Percentiles rank a stretch among this genome's conserved stretches.
Evolutionary conservation across 2,113 vertebrate genomes (phyloP).

Genomic region (Poicephalus meyeri): DNA sequence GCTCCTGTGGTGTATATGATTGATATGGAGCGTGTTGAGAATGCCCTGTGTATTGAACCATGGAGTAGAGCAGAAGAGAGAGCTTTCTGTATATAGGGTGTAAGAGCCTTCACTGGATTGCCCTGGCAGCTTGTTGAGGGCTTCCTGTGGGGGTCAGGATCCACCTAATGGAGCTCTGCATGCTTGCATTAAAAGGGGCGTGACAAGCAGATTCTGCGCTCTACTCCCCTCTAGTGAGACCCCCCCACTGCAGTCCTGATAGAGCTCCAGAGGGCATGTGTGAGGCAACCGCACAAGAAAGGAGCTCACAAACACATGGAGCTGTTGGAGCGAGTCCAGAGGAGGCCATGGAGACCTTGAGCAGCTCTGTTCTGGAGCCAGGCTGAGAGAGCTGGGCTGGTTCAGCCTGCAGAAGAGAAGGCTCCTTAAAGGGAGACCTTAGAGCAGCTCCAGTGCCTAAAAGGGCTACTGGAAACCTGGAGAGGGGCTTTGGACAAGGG

Average conservation of each 20-base stretch:
- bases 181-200: background rate
- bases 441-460: background rate
- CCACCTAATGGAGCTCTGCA: background rate
- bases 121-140: background rate
- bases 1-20: too few species aligned
- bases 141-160: background rate
- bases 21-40: background rate
- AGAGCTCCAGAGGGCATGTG: background rate
- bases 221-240: background rate
- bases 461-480: background rate
- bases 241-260: background rate
- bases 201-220: background rate
- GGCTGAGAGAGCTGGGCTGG: background rate
- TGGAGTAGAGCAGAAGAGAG: background rate
- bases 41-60: background rate
- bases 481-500: too few species aligned
- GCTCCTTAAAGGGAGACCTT: background rate
- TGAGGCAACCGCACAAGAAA: background rate
- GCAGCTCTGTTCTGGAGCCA: background rate
- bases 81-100: rapidly evolving
- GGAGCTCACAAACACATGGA: background rate
- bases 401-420: background rate
- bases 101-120: background rate
- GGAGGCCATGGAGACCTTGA: background rate
- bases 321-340: background rate